Conservation (phyloP, 2,113 vertebrate genomes). For the Ctenomys sociabilis region DNA sequence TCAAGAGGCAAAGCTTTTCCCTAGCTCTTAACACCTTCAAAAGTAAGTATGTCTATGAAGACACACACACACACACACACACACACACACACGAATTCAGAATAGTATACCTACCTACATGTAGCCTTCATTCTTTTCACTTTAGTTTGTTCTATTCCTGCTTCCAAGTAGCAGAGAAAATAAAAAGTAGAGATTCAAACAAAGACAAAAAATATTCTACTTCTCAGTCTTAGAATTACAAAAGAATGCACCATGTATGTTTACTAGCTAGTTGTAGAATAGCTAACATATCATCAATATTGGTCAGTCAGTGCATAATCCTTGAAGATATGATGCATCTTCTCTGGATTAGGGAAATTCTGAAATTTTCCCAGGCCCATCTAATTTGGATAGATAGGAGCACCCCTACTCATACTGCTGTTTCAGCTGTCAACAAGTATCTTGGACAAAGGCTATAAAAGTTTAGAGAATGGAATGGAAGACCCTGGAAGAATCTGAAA, state of each 20-base stretch:
- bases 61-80: not conserved
- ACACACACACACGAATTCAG: not conserved
- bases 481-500: not conserved
- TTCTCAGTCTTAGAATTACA: not conserved
- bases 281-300: not conserved
- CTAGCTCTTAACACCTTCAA: not conserved
- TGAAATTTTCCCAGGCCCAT: not conserved
- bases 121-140: not conserved
- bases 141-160: conserved; percentile 10
- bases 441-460: not conserved
- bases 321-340: not conserved
- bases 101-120: not conserved
- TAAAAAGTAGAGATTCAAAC: not conserved
- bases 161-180: not conserved
- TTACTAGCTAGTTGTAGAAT: not conserved
- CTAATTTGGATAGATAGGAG: not conserved
- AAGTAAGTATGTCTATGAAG: not conserved
- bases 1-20: not conserved
- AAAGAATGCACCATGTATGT: not conserved
- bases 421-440: not conserved
- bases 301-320: not conserved
- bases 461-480: conserved; percentile 20
- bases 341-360: not conserved
- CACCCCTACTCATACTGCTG: not conserved
- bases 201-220: not conserved